Percentiles rank a stretch among this genome's conserved stretches.
phyloP scores from a whole-genome alignment of 2,113 vertebrate genomes.

The Dicrurus megarhynchus region DNA sequence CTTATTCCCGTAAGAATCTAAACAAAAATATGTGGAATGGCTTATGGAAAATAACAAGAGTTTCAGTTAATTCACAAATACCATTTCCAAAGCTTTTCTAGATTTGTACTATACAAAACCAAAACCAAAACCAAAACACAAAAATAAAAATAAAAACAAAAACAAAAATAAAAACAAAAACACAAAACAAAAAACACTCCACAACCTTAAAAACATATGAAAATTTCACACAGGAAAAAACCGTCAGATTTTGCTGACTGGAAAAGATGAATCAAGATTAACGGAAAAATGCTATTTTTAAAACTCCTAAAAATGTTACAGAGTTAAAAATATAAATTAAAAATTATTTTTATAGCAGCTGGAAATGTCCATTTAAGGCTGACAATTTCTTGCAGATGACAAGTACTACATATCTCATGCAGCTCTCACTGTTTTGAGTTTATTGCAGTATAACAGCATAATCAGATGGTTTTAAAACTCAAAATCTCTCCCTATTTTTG shows the following conservation, averaged over 20 bases:
- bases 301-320: neutral
- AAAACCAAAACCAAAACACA: neutral
- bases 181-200: neutral
- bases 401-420: neutral
- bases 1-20: neutral
- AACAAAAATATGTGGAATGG: neutral
- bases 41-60: neutral
- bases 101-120: neutral
- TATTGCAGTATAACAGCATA: neutral
- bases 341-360: constrained; percentile 10
- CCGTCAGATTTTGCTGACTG: neutral
- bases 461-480: neutral
- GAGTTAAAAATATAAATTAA: constrained; percentile 9
- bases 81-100: neutral
- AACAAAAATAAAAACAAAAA: neutral
- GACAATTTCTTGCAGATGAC: neutral
- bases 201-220: neutral
- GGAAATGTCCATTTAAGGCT: constrained; percentile 55
- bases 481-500: neutral
- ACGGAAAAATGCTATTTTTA: constrained; percentile 33
- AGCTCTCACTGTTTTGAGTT: neutral
- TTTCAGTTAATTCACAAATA: neutral
- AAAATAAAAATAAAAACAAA: neutral
- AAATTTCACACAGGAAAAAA: neutral
- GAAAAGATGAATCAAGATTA: constrained; percentile 45